Evolutionary conservation across 2,113 vertebrate genomes (phyloP).

Genomic region (Poicephalus gulielmi): DNA sequence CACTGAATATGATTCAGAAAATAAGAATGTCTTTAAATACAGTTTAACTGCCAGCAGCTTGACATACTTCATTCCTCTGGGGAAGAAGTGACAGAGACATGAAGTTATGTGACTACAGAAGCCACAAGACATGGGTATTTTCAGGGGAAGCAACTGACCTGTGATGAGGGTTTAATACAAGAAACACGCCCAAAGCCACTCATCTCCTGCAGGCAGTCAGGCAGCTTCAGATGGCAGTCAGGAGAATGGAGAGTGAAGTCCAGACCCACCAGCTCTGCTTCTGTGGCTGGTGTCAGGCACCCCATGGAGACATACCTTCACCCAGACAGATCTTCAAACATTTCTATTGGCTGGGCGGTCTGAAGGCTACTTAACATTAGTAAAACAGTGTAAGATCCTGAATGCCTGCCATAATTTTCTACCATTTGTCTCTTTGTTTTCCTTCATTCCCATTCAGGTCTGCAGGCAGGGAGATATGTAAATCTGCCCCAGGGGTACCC

Average conservation of each 20-base stretch:
- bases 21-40: slow-evolving; percentile 50
- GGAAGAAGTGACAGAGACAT: slow-evolving; percentile 15
- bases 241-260: neutral
- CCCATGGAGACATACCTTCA: neutral
- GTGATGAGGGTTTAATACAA: neutral
- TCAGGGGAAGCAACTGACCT: slow-evolving; percentile 42
- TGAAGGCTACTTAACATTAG: neutral
- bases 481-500: neutral
- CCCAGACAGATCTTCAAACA: neutral
- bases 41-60: slow-evolving; percentile 30
- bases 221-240: neutral
- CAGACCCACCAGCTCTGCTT: neutral
- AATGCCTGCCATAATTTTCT: neutral
- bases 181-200: rapidly evolving
- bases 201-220: neutral
- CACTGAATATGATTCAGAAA: slow-evolving; percentile 54
- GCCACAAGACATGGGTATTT: slow-evolving; percentile 19
- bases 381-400: neutral
- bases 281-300: neutral
- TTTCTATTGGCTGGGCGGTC: neutral
- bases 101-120: slow-evolving; percentile 28
- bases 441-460: neutral
- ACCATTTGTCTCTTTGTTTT: neutral
- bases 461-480: neutral
- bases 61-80: slow-evolving; percentile 20